Base-by-base conservation (phyloP, 2,797 vertebrate genomes). In the Protosalanx chinensis region DNA sequence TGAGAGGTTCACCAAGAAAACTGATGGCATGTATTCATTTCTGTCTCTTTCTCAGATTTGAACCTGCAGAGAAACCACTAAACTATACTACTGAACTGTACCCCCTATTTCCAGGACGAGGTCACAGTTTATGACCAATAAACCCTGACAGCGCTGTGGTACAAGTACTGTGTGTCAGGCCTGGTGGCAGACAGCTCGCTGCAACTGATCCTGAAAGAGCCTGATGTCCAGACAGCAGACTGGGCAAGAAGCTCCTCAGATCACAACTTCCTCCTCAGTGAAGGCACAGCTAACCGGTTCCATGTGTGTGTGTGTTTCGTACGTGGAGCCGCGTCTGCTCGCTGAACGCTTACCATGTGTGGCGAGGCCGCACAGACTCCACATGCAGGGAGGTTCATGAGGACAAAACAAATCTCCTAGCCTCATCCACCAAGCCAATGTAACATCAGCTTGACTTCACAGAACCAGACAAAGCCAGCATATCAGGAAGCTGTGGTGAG, bases 251-350 rank as follows among this genome's bases (percentile, higher is more conserved):
- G 30, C 46, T 72, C 57, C 58, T 29, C 35, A 68, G 35, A 71
- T 46, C 56, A 23, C 70, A 67, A 65, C 70, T 61, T 49, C 62
- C 60, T 37, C 70, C 63, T 67, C 33, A 27, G 67, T 68, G 29
- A 7, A 41, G 68, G 73, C 29, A 23, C 32, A 56, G 41, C 58
- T 81, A 71, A 87, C 71, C 20, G 60, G 6, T 67, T 61, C 29
- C 75, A 79, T 61, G 75, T 84, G 84, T 57, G 37, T 18, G 59
- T 60, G 32, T 23, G 35, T 60, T 72, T 68, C 64, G 41, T 77
- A 82, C 72, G 68, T 75, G 65, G 72, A 75, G 64, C 8, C 64
- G n/a, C 71, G 74, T 35, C 20, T 60, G 72, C 15, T 63, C 51
- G 1, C 64, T 63, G 16, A 74, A 78, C 62, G 41, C 37, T 27